phyloP scores from a whole-genome alignment of 2,113 vertebrate genomes.

The Haemorhous mexicanus region DNA sequence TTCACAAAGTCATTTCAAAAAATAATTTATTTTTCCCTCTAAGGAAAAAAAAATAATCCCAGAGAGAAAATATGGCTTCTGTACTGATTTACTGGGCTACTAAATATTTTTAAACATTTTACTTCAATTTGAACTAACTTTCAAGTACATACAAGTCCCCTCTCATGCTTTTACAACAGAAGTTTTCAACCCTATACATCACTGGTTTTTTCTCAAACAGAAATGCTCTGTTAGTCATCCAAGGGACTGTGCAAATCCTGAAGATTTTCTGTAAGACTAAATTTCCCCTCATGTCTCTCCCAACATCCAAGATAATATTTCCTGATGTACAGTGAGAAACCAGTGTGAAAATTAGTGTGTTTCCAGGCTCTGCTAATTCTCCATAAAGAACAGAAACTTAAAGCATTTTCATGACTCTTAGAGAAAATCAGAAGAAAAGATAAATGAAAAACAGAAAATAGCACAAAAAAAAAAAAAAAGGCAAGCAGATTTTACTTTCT shows the following conservation, averaged over 20 bases:
- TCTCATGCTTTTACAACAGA: not conserved
- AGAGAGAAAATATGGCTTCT: not conserved
- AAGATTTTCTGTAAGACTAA: not conserved
- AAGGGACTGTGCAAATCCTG: not conserved
- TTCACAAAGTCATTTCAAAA: not conserved
- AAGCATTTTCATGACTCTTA: not conserved
- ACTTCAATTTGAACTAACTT: not conserved
- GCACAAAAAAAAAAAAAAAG: not conserved
- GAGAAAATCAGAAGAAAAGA: not conserved
- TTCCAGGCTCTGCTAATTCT: not conserved
- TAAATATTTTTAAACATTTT: not conserved
- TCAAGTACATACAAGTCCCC: not conserved
- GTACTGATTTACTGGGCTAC: not conserved
- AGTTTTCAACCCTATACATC: not conserved
- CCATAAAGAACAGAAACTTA: not conserved
- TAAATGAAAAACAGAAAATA: not conserved
- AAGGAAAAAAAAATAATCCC: not conserved
- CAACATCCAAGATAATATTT: not conserved
- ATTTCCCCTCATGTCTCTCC: not conserved
- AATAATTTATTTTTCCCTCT: not conserved
- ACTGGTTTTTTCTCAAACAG: not conserved
- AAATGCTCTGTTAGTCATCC: not conserved
- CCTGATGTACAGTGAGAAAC: not conserved
- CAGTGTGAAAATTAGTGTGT: not conserved
- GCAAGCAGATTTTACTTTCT: not conserved